Evolutionary conservation across 2,888 invertebrate species (phyloP).

Genomic region (Agriopis aurantiaria): DNA sequence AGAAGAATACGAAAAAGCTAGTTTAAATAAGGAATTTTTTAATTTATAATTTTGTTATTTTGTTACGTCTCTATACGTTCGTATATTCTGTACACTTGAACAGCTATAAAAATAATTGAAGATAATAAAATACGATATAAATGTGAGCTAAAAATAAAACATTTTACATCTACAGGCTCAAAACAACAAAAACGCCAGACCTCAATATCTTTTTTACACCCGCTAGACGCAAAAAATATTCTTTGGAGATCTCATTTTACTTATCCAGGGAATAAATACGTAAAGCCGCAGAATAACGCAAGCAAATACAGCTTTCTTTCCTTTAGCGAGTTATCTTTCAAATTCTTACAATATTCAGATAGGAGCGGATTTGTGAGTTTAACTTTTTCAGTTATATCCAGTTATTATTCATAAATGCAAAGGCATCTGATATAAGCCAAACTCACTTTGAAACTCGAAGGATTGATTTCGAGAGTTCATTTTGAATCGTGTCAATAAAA

Average conservation of each 20-base stretch:
- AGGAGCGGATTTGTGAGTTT: conserved; percentile 74
- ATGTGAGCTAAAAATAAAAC: no score
- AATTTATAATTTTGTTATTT: no score
- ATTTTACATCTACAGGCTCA: background rate
- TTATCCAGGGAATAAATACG: conserved; percentile 57
- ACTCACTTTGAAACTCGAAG: conserved; percentile 74
- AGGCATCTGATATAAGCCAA: conserved; percentile 76
- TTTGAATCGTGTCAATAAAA: conserved; percentile 66
- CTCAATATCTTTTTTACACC: conserved; percentile 12
- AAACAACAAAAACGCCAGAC: conserved; percentile 2
- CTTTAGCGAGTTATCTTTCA: conserved; percentile 72
- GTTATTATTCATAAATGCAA: conserved; percentile 85
- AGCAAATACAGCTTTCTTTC: conserved; percentile 59
- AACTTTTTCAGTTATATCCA: conserved; percentile 68
- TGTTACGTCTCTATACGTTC: no score
- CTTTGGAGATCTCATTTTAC: conserved; percentile 30
- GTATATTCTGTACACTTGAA: no score
- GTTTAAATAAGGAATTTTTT: no score
- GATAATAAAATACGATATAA: no score
- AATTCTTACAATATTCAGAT: conserved; percentile 78
- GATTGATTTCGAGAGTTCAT: conserved; percentile 68
- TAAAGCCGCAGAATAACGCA: conserved; percentile 42
- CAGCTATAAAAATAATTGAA: no score
- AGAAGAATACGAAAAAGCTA: no score
- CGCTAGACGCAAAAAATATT: conserved; percentile 20